A percentile compares a stretch with the other conserved stretches of the same genome.
phyloP scores from a whole-genome alignment of 1,140 invertebrate genomes.

The Caenorhabditis elegans region DNA sequence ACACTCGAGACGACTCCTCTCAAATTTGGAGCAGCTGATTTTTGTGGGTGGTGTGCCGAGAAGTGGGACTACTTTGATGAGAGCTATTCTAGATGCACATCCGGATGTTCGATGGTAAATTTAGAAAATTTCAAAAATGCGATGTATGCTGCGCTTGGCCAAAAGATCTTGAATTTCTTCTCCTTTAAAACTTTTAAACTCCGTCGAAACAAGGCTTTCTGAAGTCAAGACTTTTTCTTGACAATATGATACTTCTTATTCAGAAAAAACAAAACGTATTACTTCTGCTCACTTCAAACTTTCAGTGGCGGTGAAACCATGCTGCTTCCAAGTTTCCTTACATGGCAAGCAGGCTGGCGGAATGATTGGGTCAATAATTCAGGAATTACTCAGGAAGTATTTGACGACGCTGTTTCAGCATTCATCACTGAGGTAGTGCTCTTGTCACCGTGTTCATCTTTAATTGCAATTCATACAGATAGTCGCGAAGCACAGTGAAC shows the following conservation, averaged over 20 bases:
- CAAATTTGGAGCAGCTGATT: not conserved
- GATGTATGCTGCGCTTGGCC: too few relatives aligned
- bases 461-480: too few relatives aligned
- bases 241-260: too few relatives aligned
- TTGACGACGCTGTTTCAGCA: conserved; percentile 19
- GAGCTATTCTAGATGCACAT: conserved; percentile 97
- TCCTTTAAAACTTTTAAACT: too few relatives aligned
- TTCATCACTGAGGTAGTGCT: conserved; percentile 5
- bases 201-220: too few relatives aligned
- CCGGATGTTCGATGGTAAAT: conserved; percentile 83
- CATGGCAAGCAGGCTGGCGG: conserved; percentile 13
- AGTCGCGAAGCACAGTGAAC: conserved; percentile 26
- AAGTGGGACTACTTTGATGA: conserved; percentile 92
- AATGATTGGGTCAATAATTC: conserved; percentile 29
- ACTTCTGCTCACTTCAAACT: too few relatives aligned
- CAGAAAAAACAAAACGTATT: too few relatives aligned
- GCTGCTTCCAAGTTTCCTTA: conserved; percentile 22
- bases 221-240: too few relatives aligned
- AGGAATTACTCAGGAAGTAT: conserved; percentile 21
- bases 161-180: too few relatives aligned
- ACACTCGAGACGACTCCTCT: not conserved
- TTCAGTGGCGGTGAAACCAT: conserved; percentile 37
- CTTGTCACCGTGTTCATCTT: too few relatives aligned
- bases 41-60: conserved; percentile 78
- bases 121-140: too few relatives aligned